Evolutionary conservation across 1,140 invertebrate species (phyloP).

Genomic region (Drosophila sucinea): DNA sequence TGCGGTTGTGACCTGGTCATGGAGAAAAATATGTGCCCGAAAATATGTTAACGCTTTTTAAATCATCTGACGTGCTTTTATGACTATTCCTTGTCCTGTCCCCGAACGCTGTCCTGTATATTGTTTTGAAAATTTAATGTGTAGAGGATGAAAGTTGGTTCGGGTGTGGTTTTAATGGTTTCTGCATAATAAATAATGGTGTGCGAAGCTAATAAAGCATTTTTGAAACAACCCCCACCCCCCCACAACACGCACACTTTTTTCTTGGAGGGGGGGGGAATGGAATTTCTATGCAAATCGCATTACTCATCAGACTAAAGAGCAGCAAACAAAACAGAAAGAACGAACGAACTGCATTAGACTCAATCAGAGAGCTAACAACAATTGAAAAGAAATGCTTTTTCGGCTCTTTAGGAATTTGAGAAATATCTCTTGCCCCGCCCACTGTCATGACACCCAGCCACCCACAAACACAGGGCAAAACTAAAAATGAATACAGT

Average conservation of each 20-base stretch:
- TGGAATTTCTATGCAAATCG: slow-evolving; percentile 15
- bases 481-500: slow-evolving; percentile 49
- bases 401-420: slow-evolving; percentile 16
- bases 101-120: slow-evolving; percentile 14
- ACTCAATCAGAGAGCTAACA: slow-evolving; percentile 33
- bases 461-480: neutral
- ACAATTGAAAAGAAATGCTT: slow-evolving; percentile 23
- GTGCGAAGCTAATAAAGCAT: slow-evolving; percentile 11
- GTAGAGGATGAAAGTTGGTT: slow-evolving; percentile 3
- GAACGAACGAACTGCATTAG: slow-evolving; percentile 16
- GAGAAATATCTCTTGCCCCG: slow-evolving; percentile 20
- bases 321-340: neutral
- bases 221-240: neutral
- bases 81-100: slow-evolving; percentile 14
- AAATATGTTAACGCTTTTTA: slow-evolving; percentile 80
- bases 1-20: slow-evolving; percentile 43
- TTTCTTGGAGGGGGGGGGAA: neutral
- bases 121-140: slow-evolving; percentile 46
- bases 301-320: slow-evolving; percentile 3
- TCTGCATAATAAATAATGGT: slow-evolving; percentile 40
- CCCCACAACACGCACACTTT: neutral
- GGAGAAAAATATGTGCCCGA: slow-evolving; percentile 40
- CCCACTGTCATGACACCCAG: neutral
- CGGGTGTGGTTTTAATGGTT: slow-evolving; percentile 16
- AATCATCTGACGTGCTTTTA: slow-evolving; percentile 56